Conservation (phyloP, 2,113 vertebrate species). For the Nibea coibor region DNA sequence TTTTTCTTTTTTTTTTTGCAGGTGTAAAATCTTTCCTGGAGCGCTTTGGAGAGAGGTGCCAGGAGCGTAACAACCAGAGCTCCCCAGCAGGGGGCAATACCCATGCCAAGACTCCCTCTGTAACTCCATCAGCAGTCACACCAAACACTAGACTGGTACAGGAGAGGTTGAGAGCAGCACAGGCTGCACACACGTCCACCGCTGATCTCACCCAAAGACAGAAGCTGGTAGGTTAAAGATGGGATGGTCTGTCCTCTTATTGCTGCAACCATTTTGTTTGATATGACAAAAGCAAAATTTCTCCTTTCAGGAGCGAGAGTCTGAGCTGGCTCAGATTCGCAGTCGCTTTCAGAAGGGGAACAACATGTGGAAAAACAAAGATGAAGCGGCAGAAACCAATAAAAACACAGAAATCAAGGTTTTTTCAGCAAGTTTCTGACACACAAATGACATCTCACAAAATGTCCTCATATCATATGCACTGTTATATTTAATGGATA, state of each 20-base stretch:
- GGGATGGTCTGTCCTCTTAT: not conserved
- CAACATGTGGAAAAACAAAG: conserved; percentile 85
- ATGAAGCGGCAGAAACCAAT: conserved; percentile 68
- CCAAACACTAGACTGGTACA: conserved; percentile 90
- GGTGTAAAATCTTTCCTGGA: conserved; percentile 94
- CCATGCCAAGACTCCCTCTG: conserved; percentile 74
- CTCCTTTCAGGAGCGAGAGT: conserved; percentile 89
- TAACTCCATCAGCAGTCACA: conserved; percentile 79
- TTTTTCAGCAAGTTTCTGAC: not conserved
- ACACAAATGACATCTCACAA: not conserved
- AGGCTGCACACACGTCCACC: conserved; percentile 83
- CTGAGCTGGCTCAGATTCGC: conserved; percentile 91
- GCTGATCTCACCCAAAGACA: conserved; percentile 88
- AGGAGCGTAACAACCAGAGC: conserved; percentile 81
- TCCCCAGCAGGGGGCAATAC: conserved; percentile 69
- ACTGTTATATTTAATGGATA: not conserved
- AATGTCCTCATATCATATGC: not conserved
- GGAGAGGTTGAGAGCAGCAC: conserved; percentile 87
- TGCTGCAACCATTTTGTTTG: not conserved
- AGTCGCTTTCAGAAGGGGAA: conserved; percentile 89
- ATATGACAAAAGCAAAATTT: fast-evolving
- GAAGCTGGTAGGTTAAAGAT: conserved; percentile 85
- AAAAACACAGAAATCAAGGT: conserved; percentile 77
- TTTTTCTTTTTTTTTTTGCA: not conserved
- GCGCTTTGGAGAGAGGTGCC: conserved; percentile 91